These are phyloP conservation scores for Eudasyphora cyanicolor DNA, from an alignment of 2,888 invertebrate species.

Conservation along the genomic window DNA sequence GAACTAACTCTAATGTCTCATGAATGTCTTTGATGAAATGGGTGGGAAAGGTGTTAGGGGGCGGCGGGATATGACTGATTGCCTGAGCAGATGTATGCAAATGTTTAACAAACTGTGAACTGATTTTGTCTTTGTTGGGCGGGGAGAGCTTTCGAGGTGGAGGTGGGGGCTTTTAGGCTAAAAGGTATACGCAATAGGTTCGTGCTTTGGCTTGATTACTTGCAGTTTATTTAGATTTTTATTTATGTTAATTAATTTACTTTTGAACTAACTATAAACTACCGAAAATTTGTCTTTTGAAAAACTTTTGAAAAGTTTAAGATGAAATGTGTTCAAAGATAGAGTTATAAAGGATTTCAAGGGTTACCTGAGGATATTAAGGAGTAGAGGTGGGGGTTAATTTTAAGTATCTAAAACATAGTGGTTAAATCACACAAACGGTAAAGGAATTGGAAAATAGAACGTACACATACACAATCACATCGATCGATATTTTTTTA, in stretches of 20 bases:
- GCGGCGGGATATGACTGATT: not conserved
- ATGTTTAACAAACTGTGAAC: not conserved
- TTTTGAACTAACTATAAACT: not conserved
- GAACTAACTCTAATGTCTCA: not conserved
- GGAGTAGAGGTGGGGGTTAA: not conserved
- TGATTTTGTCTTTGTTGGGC: no score
- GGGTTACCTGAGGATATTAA: not conserved
- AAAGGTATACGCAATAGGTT: no score
- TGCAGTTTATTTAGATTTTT: not conserved
- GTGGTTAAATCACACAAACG: not conserved
- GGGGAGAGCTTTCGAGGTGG: not conserved
- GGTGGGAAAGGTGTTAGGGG: not conserved
- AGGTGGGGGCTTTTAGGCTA: not conserved
- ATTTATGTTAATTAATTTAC: not conserved
- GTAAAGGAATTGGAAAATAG: not conserved
- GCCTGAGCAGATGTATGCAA: not conserved
- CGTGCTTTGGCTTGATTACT: not conserved
- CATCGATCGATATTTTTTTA: conserved; percentile 18
- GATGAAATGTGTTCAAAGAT: not conserved
- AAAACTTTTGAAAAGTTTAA: not conserved
- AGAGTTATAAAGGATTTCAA: not conserved
- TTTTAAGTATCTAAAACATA: not conserved
- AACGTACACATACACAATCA: conserved; percentile 38
- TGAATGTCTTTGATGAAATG: not conserved
- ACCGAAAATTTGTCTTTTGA: not conserved